Evolutionary conservation across 2,113 vertebrate genomes (phyloP), one percentile per base, ranked within the genome.

Genomic region (Chamaea fasciata): DNA sequence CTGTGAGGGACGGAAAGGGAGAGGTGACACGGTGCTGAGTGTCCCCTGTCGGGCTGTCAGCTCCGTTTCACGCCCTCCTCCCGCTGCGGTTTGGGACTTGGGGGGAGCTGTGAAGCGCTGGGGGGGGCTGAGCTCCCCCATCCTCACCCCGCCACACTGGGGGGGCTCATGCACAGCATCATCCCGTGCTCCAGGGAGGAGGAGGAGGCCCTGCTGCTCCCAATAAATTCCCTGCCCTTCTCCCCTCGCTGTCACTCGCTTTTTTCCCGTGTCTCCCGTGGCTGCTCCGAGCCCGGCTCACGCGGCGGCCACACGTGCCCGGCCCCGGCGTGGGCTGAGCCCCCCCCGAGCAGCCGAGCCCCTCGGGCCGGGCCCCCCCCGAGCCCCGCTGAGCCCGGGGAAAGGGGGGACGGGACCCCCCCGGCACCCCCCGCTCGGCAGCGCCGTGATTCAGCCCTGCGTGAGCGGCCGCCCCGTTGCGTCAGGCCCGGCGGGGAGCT

Each of bases 181-280:
- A 19, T 33, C 39, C 39, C 6, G 53, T 3, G 7, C 47, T 90
- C 11, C 20, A 1, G 56, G 4, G 2, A 6, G 27, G 31, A 57
- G 37, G 53, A 83, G 69, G 81, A 53, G 47, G 23, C 5, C 15
- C 60, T 24, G 35, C 68, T 33, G 79, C 87, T 78, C 89, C 65
- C 75, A 95, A 82, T 92, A 95, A 95, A 92, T n/a, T 35, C 92
- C 49, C 76, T 27, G 60, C 24, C 89, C 62, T 49, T 78, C 31
- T 82, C 70, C 70, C 37, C n/a, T 49, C 5, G 2, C 50, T 75
- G 79, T 85, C 91, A 5, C 69, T 90, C 10, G 41, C 7, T 37
- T 11, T 35, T 24, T 60, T 81, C 23, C 57, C 4, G 2, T 21
- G 62, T 47, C 47, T 60, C 41, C 75, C 9, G 1, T 2, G n/a